Percentiles rank a stretch among this genome's conserved stretches.
Evolutionary conservation across 2,113 vertebrate genomes (phyloP).

Genomic region (Crypturellus undulatus): DNA sequence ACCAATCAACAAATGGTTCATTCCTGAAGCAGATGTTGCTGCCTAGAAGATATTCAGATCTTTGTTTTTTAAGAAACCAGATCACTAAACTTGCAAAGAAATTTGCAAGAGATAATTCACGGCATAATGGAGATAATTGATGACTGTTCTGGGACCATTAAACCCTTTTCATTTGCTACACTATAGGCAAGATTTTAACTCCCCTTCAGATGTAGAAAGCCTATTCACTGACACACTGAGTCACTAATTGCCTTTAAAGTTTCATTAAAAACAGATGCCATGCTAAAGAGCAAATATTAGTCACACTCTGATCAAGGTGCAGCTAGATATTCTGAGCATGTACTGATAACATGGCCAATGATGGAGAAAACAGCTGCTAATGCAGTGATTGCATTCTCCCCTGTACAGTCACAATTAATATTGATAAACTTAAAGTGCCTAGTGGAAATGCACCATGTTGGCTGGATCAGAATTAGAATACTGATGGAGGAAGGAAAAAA

Average conservation of each 20-base stretch:
- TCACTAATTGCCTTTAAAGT: conserved; percentile 67
- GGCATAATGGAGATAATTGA: conserved; percentile 44
- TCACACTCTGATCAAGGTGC: conserved; percentile 57
- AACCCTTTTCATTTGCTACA: conserved; percentile 27
- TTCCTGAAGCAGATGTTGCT: conserved; percentile 15
- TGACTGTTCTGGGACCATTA: neutral
- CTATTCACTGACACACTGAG: conserved; percentile 58
- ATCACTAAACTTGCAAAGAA: conserved; percentile 23
- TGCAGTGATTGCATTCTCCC: neutral
- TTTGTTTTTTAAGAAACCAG: conserved; percentile 32
- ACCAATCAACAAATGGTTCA: neutral
- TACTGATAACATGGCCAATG: neutral
- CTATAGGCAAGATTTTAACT: conserved; percentile 41
- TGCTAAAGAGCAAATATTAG: conserved; percentile 58
- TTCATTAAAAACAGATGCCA: conserved; percentile 63
- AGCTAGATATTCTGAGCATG: neutral
- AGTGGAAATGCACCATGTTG: neutral
- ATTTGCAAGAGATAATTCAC: conserved; percentile 1
- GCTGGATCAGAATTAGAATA: neutral
- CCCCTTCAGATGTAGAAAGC: conserved; percentile 27
- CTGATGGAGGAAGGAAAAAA: neutral
- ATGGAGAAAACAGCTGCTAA: conserved; percentile 3
- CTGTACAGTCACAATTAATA: neutral
- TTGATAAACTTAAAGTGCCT: neutral
- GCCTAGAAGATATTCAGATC: neutral